These are phyloP conservation scores for Protodeltote pygarga DNA, from an alignment of 2,888 invertebrate genomes.

Conservation along the genomic window DNA sequence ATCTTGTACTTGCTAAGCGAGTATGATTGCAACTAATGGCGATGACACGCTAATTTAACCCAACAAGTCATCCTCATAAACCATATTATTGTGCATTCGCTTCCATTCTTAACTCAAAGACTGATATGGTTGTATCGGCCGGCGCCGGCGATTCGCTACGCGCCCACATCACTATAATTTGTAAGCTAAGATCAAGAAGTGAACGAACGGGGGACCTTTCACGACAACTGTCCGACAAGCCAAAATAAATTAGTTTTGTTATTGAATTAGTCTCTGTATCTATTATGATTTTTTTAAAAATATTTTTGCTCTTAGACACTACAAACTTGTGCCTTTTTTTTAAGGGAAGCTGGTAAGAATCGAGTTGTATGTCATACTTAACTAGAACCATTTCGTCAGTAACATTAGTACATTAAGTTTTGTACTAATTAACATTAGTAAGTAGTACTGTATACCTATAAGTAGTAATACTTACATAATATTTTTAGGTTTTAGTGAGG, in stretches of 20 bases:
- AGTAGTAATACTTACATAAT: too few relatives aligned
- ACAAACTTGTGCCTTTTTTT: too few relatives aligned
- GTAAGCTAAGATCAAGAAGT: conserved; percentile 53
- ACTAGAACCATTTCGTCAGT: too few relatives aligned
- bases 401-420: too few relatives aligned
- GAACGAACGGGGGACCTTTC: conserved; percentile 56
- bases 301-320: too few relatives aligned
- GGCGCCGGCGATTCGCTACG: conserved; percentile 69
- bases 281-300: too few relatives aligned
- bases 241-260: conserved; percentile 19
- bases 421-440: too few relatives aligned
- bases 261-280: too few relatives aligned
- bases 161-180: conserved; percentile 64
- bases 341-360: too few relatives aligned
- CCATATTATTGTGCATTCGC: conserved; percentile 41
- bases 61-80: conserved; percentile 49
- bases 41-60: conserved; percentile 49
- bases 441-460: too few relatives aligned
- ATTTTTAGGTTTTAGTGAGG: too few relatives aligned
- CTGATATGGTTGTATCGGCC: conserved; percentile 59
- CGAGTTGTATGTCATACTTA: too few relatives aligned
- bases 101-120: conserved; percentile 57
- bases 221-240: conserved; percentile 44
- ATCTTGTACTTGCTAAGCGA: conserved; percentile 23
- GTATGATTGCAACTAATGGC: conserved; percentile 38